These are phyloP conservation scores for Porites lobata DNA, from an alignment of 92 coral and sea anemone species.

Conservation along the genomic window DNA sequence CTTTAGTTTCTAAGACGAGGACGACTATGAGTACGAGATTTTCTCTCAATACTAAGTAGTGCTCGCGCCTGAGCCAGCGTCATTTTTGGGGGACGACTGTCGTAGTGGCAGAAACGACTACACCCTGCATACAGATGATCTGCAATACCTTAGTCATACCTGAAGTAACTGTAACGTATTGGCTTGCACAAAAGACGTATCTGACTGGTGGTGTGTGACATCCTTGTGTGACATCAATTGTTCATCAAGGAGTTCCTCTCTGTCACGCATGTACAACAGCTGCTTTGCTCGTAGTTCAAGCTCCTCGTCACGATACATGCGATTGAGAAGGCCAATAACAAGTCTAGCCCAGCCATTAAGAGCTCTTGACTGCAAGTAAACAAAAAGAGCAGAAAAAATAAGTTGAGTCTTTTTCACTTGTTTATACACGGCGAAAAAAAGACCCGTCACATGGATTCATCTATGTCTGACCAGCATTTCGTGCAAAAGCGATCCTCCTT, in stretches of 20 bases:
- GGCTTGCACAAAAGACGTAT: conserved; percentile 52
- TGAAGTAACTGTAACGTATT: conserved; percentile 70
- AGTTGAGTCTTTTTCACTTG: too few species aligned
- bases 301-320: conserved; percentile 80
- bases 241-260: conserved; percentile 87
- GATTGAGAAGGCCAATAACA: conserved; percentile 83
- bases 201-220: conserved; percentile 65
- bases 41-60: too few species aligned
- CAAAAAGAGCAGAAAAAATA: neutral
- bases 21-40: too few species aligned
- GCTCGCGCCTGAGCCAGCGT: too few species aligned
- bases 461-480: too few species aligned
- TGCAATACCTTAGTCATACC: conserved; percentile 7
- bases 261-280: conserved; percentile 77
- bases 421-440: too few species aligned
- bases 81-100: too few species aligned
- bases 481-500: too few species aligned
- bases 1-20: too few species aligned
- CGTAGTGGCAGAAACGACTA: too few species aligned
- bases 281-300: conserved; percentile 80
- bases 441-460: too few species aligned
- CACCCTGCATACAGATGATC: too few species aligned
- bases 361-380: conserved; percentile 52
- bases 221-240: conserved; percentile 70
- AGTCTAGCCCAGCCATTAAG: conserved; percentile 83